Evolutionary conservation across 2,797 vertebrate species (phyloP), one percentile per base, ranked within the genome.

Genomic region (Oreortyx pictus): DNA sequence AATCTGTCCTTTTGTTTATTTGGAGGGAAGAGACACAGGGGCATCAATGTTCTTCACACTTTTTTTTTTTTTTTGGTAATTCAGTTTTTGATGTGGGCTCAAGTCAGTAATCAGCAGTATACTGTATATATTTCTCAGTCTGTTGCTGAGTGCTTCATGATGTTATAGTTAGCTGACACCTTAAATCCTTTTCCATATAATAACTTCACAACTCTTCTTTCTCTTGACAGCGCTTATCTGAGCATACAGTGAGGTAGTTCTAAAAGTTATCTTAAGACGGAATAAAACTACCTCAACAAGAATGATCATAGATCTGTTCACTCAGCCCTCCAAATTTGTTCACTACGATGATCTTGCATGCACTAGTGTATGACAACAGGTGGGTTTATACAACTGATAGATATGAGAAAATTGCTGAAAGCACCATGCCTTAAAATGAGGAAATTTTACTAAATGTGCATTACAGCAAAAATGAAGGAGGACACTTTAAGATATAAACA

Each of bases 11-110:
- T 82, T 78, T 73, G 6, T 90, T 93, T 91, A 64, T 31, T 52
- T 24, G 33, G n/a, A 66, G 46, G 39, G 25, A 73, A 92, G 8
- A 12, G 13, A 93, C n/a, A 79, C 33, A 65, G 65, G 20, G 13
- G 35, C 3, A 3, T 46, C 46, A 62, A 59, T 31, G 6, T 54
- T 86, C 54, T 86, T 81, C 65, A 76, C 19, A 62, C 6, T 14
- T 14, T 84, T 88, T 5, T 14, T 86, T 84, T 82, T 90, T 56
- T 31, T 11, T 73, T 31, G 86, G n/a, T 41, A 94, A 79, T 76
- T 11, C 52, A 71, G n/a, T 74, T 68, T 88, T 93, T 89, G 43
- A 57, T 85, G 68, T 61, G 27, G 31, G 24, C 56, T 93, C 46
- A 70, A 76, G 57, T 67, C 68, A 82, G 57, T 71, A 60, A 80